phyloP scores from a whole-genome alignment of 2,113 vertebrate species.

The Triplophysa tibetana region DNA sequence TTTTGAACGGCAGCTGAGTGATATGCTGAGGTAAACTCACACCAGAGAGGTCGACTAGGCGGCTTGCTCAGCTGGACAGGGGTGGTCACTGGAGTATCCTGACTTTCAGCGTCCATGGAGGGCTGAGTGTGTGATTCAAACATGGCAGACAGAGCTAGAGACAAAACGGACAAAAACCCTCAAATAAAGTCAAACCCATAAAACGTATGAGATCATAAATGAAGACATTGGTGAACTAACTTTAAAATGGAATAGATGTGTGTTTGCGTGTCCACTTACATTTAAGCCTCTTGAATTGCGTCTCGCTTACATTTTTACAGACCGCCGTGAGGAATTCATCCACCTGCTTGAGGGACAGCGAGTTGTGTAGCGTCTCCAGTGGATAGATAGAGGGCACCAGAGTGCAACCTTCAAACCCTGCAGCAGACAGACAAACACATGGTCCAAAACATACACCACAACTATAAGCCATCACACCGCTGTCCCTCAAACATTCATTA shows the following conservation, averaged over 20 bases:
- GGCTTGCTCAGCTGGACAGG: slow-evolving; percentile 66
- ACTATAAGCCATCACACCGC: background rate
- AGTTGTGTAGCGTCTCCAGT: slow-evolving; percentile 97
- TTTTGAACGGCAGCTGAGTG: background rate
- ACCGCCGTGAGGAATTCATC: slow-evolving; percentile 87
- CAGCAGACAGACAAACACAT: slow-evolving; percentile 61
- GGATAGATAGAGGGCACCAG: slow-evolving; percentile 98
- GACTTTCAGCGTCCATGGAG: slow-evolving; percentile 76
- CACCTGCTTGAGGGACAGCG: slow-evolving; percentile 93
- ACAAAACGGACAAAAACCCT: background rate
- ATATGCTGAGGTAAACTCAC: slow-evolving; percentile 75
- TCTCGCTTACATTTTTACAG: slow-evolving; percentile 82
- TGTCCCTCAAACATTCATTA: background rate
- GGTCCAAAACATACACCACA: slow-evolving; percentile 43
- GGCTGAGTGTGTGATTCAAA: slow-evolving; percentile 86
- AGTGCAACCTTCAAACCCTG: slow-evolving; percentile 98
- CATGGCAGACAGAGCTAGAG: slow-evolving; percentile 72
- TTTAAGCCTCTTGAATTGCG: slow-evolving; percentile 78
- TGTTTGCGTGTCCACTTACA: slow-evolving; percentile 68
- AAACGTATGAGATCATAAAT: no score
- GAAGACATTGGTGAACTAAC: background rate
- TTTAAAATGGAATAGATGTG: background rate
- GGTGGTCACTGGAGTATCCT: slow-evolving; percentile 74
- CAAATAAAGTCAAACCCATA: no score
- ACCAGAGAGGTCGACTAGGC: slow-evolving; percentile 80